These are phyloP conservation scores for Eremophila alpestris DNA, from an alignment of 2,797 vertebrate species.

Conservation along the genomic window DNA sequence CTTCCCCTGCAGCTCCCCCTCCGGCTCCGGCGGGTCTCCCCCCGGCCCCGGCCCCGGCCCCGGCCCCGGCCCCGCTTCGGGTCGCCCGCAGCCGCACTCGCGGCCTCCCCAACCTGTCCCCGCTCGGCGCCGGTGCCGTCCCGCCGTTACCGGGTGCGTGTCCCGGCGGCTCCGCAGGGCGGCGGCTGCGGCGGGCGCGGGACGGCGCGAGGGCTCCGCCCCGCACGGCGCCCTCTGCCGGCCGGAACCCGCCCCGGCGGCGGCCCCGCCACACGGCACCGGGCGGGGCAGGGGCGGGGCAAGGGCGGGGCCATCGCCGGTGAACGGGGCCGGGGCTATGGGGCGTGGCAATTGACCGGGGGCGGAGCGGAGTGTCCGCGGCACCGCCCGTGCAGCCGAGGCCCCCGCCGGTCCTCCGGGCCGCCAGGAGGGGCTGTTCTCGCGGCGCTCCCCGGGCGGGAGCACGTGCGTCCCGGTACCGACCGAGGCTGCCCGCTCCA, in stretches of 20 bases:
- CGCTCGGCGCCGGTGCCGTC: neutral
- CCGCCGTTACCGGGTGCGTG: neutral
- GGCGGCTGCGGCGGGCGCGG: neutral
- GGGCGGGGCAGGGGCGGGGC: neutral
- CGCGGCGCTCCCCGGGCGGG: neutral
- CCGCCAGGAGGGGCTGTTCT: neutral
- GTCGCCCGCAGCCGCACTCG: neutral
- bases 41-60: no score
- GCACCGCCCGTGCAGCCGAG: no score
- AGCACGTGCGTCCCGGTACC: neutral
- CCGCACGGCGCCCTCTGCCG: neutral
- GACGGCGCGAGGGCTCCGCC: neutral
- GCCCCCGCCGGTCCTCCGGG: neutral
- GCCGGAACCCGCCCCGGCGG: neutral
- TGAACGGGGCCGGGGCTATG: no score
- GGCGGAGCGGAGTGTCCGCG: neutral
- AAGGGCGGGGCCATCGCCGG: no score
- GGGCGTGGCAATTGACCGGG: no score
- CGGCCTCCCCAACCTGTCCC: neutral
- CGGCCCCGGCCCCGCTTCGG: neutral
- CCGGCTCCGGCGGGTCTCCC: neutral
- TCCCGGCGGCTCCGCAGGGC: neutral
- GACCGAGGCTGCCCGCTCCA: neutral
- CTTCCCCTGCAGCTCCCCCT: neutral
- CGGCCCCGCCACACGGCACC: neutral